Percentiles rank a stretch among this genome's conserved stretches.
These are phyloP conservation scores for Amiota minor DNA, from an alignment of 2,888 invertebrate species.

Conservation along the genomic window DNA sequence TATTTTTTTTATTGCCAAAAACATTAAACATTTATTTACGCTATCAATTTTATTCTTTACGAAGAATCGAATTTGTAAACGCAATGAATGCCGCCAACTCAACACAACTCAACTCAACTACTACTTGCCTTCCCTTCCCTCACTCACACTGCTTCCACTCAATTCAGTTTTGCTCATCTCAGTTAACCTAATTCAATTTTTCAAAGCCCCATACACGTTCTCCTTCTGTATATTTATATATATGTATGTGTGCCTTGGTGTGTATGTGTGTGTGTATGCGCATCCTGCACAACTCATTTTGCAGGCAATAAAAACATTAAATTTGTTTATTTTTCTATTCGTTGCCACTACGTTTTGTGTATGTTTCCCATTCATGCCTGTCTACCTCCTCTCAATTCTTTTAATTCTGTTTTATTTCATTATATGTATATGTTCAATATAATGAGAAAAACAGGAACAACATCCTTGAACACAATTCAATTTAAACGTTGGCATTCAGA, in stretches of 20 bases:
- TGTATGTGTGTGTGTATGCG: constrained; percentile 11
- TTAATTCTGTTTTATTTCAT: constrained; percentile 45
- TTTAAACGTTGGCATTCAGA: constrained; percentile 10
- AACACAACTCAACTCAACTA: constrained; percentile 30
- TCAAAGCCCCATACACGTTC: constrained; percentile 39
- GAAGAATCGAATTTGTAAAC: constrained; percentile 51
- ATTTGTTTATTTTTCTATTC: constrained; percentile 56
- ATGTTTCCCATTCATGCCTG: constrained; percentile 3
- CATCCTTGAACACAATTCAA: constrained; percentile 23
- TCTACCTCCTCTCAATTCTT: not conserved
- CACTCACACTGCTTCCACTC: no score
- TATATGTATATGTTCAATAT: constrained; percentile 44
- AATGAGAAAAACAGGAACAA: not conserved
- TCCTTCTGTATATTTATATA: not conserved
- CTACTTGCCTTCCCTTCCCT: not conserved
- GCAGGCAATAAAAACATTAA: constrained; percentile 63
- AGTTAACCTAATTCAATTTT: constrained; percentile 62
- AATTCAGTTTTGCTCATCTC: constrained; percentile 43
- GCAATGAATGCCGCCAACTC: constrained; percentile 42
- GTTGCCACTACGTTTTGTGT: no score
- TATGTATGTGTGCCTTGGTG: not conserved
- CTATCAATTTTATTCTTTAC: constrained; percentile 58
- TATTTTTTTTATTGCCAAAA: constrained; percentile 65
- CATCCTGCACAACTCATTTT: constrained; percentile 49
- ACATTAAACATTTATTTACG: constrained; percentile 67